Percentiles rank a stretch among this genome's conserved stretches.
Evolutionary conservation across 2,113 vertebrate species (phyloP).

Genomic region (Dasyurus viverrinus): DNA sequence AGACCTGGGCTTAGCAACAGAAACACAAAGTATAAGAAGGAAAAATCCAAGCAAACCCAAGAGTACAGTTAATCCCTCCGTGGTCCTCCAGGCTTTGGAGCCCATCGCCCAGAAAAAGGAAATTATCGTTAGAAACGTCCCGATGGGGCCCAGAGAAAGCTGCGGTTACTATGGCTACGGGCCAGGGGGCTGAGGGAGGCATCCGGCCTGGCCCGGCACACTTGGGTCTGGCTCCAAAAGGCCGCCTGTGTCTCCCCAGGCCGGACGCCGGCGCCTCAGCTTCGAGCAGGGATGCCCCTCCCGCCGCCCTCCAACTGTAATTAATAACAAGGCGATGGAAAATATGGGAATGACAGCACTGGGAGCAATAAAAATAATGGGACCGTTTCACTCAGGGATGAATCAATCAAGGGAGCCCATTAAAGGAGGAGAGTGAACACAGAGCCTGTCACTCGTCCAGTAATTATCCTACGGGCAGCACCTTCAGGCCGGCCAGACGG

Average conservation of each 20-base stretch:
- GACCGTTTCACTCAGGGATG: constrained; percentile 1
- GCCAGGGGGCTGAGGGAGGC: constrained; percentile 8
- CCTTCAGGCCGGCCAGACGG: background rate
- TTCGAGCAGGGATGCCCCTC: constrained; percentile 8
- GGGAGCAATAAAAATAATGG: constrained; percentile 16
- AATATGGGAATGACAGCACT: constrained; percentile 19
- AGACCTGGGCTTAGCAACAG: background rate
- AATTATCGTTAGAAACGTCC: background rate
- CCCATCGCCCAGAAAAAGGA: constrained; percentile 18
- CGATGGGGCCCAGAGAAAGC: background rate
- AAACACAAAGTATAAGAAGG: background rate
- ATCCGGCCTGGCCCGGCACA: background rate
- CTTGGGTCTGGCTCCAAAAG: constrained; percentile 30
- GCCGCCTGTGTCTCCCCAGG: background rate
- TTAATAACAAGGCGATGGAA: constrained; percentile 41
- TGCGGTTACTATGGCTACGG: constrained; percentile 61
- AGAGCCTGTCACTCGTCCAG: background rate
- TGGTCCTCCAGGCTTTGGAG: background rate
- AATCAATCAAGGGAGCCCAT: constrained; percentile 40
- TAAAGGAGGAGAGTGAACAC: constrained; percentile 9
- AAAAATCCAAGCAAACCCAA: background rate
- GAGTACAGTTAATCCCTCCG: constrained; percentile 13
- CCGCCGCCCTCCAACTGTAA: constrained; percentile 19
- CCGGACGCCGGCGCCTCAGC: background rate
- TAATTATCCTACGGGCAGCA: constrained; percentile 22